Percentiles rank a stretch among this genome's conserved stretches.
These are phyloP conservation scores for Babylonia areolata DNA, from an alignment of 1,140 invertebrate species.

Conservation along the genomic window DNA sequence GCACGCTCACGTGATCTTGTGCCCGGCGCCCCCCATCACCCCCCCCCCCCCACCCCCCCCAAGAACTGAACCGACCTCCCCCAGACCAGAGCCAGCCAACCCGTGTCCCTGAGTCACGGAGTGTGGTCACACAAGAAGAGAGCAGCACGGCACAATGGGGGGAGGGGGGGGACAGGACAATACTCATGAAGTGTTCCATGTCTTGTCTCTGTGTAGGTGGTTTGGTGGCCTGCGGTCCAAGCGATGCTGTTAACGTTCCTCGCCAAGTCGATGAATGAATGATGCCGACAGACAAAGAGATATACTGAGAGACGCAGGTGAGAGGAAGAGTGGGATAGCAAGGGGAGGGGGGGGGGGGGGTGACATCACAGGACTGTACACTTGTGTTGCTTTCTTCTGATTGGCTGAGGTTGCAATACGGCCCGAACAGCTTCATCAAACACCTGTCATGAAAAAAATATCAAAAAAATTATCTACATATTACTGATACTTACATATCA, in stretches of 20 bases:
- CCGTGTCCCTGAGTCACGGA: neutral
- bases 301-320: neutral
- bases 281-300: neutral
- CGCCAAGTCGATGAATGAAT: neutral
- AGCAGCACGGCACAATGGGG: neutral
- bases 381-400: slow-evolving; percentile 61
- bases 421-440: slow-evolving; percentile 98
- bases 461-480: no score
- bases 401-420: slow-evolving; percentile 86
- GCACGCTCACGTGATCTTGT: neutral
- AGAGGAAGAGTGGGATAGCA: neutral
- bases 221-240: neutral
- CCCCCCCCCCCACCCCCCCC: no score
- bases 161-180: neutral
- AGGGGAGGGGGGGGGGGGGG: no score
- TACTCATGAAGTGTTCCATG: neutral
- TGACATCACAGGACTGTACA: slow-evolving; percentile 59
- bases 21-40: no score
- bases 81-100: neutral
- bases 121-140: neutral
- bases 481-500: no score
- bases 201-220: neutral
- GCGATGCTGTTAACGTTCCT: neutral
- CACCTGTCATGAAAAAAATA: slow-evolving; percentile 80
- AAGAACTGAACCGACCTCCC: neutral